phyloP scores from a whole-genome alignment of 1,140 invertebrate genomes.

The Andricus grossulariae region DNA sequence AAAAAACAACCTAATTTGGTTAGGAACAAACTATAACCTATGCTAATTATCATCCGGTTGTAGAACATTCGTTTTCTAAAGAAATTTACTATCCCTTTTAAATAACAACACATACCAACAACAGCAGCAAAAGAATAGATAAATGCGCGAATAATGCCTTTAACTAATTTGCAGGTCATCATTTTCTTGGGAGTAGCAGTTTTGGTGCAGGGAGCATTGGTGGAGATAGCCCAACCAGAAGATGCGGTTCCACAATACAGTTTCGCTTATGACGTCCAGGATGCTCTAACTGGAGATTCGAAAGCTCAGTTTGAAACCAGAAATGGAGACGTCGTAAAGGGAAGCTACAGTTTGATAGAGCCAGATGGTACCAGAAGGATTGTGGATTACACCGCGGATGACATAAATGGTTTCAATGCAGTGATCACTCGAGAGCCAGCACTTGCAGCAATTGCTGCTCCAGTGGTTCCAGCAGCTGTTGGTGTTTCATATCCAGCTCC shows the following conservation, averaged over 20 bases:
- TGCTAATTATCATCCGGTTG: too few species aligned
- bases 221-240: conserved; percentile 55
- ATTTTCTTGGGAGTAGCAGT: conserved; percentile 59
- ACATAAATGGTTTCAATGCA: conserved; percentile 84
- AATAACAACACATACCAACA: too few species aligned
- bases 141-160: background rate
- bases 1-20: too few species aligned
- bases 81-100: too few species aligned
- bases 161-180: conserved; percentile 55
- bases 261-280: conserved; percentile 71
- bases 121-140: too few species aligned
- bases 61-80: too few species aligned
- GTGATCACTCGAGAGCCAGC: conserved; percentile 79
- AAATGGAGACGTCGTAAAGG: conserved; percentile 79
- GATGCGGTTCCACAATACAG: conserved; percentile 67
- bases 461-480: conserved; percentile 30
- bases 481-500: conserved; percentile 58
- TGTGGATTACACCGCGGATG: conserved; percentile 85
- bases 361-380: conserved; percentile 81
- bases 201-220: conserved; percentile 53
- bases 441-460: conserved; percentile 55
- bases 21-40: too few species aligned
- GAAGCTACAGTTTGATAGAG: conserved; percentile 78
- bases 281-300: conserved; percentile 77
- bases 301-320: conserved; percentile 81